Evolutionary conservation across 2,113 vertebrate species (phyloP), one percentile per base, ranked within the genome.

Genomic region (Campylorhamphus procurvoides): DNA sequence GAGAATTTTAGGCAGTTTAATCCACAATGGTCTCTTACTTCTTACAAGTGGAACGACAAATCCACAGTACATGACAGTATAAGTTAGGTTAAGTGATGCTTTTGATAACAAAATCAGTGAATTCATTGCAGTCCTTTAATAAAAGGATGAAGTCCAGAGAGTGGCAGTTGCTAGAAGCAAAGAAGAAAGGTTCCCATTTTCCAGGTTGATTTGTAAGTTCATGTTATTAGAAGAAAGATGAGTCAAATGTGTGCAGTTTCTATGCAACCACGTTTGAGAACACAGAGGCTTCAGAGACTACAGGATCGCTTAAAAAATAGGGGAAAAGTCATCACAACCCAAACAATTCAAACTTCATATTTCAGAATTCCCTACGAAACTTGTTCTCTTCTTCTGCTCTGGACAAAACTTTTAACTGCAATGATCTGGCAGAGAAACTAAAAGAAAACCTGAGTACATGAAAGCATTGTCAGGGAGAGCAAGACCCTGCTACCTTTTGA

Each of bases 221-320:
- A 7, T 84, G 93, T 88, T 42, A 68, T 87, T 94, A 96, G 90
- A 90, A 91, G 77, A 80, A 94, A 74, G 49, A 9, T 63, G 94
- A 96, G 93, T 97, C 83, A 95, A 84, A 96, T 96, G 88, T 90
- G 95, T 96, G 93, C 87, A 91, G 80, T 94, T 96, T 97, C 94
- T 97, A 46, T 52, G 60, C 74, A 86, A 84, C 55, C 83, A 83
- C 19, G 4, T 81, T 59, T 77, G 77, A 92, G 87, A 89, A 91
- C 60, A 88, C 23, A 62, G 72, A 87, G 64, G 90, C 75, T 95
- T 69, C 64, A 33, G 71, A 92, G 88, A 90, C 93, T 91, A 89
- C 28, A 35, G 67, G 84, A 96, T 94, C 91, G 89, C 55, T 87
- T 91, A 68, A 75, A 49, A 87, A 87, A 50, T 66, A 5, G 16